Conservation (phyloP, 2,888 invertebrate species). For the Lydus trimaculatus region DNA sequence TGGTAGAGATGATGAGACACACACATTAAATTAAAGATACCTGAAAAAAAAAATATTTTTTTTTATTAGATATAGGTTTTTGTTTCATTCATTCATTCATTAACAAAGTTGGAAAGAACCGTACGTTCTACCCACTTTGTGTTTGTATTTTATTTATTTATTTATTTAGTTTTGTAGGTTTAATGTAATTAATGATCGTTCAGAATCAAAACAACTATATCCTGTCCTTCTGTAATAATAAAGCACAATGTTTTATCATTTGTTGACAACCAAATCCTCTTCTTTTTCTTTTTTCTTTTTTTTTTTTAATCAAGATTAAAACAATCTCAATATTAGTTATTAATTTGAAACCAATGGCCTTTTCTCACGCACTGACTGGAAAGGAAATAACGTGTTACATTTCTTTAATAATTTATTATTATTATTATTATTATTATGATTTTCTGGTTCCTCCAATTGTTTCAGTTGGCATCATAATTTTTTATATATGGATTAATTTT, state of each 20-base stretch:
- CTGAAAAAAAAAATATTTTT: neutral
- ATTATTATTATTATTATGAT: neutral
- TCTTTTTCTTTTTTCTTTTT: neutral
- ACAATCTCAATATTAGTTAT: neutral
- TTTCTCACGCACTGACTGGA: conserved; percentile 5
- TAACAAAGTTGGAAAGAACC: neutral
- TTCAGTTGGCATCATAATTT: neutral
- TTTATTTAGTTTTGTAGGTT: neutral
- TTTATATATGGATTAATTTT: neutral
- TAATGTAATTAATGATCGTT: neutral
- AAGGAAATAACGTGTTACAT: neutral
- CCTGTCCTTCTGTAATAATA: neutral
- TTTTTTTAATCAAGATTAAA: neutral
- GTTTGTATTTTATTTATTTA: too few species aligned
- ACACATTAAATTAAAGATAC: neutral
- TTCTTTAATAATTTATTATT: neutral
- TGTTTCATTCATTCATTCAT: conserved; percentile 1
- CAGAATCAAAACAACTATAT: neutral
- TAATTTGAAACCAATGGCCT: neutral
- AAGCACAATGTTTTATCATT: neutral
- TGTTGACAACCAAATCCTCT: neutral
- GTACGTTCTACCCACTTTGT: neutral
- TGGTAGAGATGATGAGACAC: neutral
- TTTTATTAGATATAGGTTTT: neutral
- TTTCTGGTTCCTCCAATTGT: neutral